Percentiles rank a stretch among this genome's conserved stretches.
These are phyloP conservation scores for Nemurella pictetii DNA, from an alignment of 2,888 invertebrate genomes.

Conservation along the genomic window DNA sequence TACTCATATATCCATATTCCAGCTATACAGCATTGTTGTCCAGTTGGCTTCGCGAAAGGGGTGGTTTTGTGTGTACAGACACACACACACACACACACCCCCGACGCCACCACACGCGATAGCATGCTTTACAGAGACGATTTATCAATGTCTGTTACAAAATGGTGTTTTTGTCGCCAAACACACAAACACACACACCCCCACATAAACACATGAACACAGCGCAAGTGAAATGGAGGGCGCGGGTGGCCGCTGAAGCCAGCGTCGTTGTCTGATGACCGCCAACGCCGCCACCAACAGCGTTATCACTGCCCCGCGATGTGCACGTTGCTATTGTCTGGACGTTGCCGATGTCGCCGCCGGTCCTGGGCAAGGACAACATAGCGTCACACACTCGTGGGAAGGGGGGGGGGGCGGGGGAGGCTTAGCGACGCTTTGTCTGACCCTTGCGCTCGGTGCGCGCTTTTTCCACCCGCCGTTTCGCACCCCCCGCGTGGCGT, in stretches of 20 bases:
- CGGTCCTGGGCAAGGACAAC: neutral
- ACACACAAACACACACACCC: neutral
- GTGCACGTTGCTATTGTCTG: neutral
- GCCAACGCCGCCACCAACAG: neutral
- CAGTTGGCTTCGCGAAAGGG: conserved; percentile 15
- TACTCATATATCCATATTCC: conserved; percentile 3
- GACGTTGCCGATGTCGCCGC: neutral
- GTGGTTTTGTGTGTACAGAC: neutral
- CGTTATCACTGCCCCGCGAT: neutral
- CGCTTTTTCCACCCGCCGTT: conserved; percentile 6
- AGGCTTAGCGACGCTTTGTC: conserved; percentile 5
- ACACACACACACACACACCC: neutral
- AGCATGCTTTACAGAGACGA: neutral
- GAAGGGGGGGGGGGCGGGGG: neutral
- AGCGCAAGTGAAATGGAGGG: neutral
- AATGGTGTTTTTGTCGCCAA: conserved; percentile 24
- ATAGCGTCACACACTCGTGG: neutral
- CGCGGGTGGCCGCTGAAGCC: neutral
- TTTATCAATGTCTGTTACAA: conserved; percentile 26
- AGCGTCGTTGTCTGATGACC: neutral
- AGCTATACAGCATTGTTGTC: conserved; percentile 13
- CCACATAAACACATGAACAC: neutral
- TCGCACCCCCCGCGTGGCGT: neutral
- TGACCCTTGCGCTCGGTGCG: neutral
- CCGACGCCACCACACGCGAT: neutral